Conservation (phyloP, 2,888 invertebrate species). For the Microctonus hyperodae region DNA sequence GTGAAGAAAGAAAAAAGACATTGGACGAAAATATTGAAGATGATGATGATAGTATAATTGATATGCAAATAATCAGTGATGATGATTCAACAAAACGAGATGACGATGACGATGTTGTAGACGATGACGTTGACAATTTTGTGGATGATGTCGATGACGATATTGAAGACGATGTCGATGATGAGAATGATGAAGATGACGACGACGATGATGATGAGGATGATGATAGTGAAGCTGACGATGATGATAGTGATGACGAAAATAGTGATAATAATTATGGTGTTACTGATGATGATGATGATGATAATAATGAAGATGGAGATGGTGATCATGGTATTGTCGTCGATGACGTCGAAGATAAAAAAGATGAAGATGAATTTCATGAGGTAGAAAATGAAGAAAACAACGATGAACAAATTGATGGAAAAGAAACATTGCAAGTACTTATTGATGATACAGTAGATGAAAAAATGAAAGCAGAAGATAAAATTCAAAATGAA, state of each 20-base stretch:
- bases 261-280: too few species aligned
- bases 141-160: background rate
- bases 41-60: conserved; percentile 27
- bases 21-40: conserved; percentile 37
- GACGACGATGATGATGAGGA: conserved; percentile 28
- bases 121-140: conserved; percentile 24
- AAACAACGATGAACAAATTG: background rate
- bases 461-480: background rate
- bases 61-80: background rate
- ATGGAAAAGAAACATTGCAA: background rate
- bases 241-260: conserved; percentile 11
- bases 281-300: too few species aligned
- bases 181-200: conserved; percentile 2
- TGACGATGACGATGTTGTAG: conserved; percentile 29
- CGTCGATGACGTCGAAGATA: conserved; percentile 1
- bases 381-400: background rate
- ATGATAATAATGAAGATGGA: conserved; percentile 7
- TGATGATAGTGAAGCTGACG: conserved; percentile 2
- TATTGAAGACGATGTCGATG: conserved; percentile 27
- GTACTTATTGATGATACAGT: background rate
- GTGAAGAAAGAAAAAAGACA: conserved; percentile 38
- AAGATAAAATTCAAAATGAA: background rate
- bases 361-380: background rate
- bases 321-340: background rate
- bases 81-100: conserved; percentile 31